These are phyloP conservation scores for Meiosimyza decipiens DNA, from an alignment of 2,888 invertebrate species.

Conservation along the genomic window DNA sequence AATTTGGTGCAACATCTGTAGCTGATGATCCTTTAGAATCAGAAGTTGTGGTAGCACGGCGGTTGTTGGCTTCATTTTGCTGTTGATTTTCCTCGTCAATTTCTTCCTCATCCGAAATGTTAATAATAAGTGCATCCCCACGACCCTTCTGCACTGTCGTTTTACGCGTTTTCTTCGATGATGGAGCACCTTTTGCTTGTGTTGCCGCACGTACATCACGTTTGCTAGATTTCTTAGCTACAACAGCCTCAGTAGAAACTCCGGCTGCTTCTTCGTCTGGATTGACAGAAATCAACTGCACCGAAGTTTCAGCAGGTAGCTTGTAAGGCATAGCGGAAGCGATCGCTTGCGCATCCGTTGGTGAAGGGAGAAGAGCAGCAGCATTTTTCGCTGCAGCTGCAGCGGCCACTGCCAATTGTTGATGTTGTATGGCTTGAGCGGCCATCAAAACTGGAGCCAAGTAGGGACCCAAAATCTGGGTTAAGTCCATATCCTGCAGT, in stretches of 20 bases:
- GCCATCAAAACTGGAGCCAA: conserved; percentile 54
- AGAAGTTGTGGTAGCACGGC: conserved; percentile 33
- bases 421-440: conserved; percentile 54
- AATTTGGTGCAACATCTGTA: conserved; percentile 34
- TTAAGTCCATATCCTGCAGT: conserved; percentile 63
- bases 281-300: conserved; percentile 63
- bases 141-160: conserved; percentile 31
- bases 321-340: conserved; percentile 61
- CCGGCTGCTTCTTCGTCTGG: conserved; percentile 49
- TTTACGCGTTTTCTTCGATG: conserved; percentile 42
- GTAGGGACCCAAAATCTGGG: conserved; percentile 63
- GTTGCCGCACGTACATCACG: too few relatives aligned
- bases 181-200: too few relatives aligned
- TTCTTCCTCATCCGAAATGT: conserved; percentile 51
- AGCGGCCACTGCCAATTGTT: conserved; percentile 42
- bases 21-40: not conserved
- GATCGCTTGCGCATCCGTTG: conserved; percentile 40
- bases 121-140: conserved; percentile 44
- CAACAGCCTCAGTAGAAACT: too few relatives aligned
- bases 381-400: conserved; percentile 37
- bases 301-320: conserved; percentile 64
- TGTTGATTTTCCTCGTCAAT: conserved; percentile 28
- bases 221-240: too few relatives aligned
- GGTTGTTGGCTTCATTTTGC: conserved; percentile 14
- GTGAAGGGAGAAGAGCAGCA: conserved; percentile 42